Conservation (phyloP, 2,113 vertebrate genomes). For the Mustelus asterias region DNA sequence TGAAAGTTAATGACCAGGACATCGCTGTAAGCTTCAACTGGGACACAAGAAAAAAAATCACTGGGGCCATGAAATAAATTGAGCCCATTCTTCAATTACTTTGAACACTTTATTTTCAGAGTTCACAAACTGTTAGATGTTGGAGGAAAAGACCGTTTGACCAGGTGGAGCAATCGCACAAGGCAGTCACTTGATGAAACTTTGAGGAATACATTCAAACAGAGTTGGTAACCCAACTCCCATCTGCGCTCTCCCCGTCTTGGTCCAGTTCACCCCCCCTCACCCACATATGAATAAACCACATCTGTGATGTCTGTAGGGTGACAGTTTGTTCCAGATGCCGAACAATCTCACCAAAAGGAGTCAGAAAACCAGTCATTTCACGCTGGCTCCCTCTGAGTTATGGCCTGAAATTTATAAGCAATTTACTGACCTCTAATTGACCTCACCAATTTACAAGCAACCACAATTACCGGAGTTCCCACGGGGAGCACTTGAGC, state of each 20-base stretch:
- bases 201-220: background rate
- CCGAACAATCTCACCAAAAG: background rate
- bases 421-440: slow-evolving; percentile 28
- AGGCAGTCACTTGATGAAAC: background rate
- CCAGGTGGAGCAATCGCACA: background rate
- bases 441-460: slow-evolving; percentile 33
- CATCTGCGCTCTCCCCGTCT: background rate
- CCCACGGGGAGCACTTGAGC: background rate
- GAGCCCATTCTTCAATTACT: background rate
- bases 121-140: background rate
- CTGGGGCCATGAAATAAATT: background rate
- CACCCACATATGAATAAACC: background rate
- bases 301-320: too few species aligned
- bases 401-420: background rate
- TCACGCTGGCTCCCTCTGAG: background rate
- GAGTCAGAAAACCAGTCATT: background rate
- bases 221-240: background rate
- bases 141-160: background rate
- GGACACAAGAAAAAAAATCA: background rate
- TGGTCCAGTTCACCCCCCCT: background rate
- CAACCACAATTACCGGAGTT: slow-evolving; percentile 26
- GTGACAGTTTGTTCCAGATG: background rate
- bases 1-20: background rate
- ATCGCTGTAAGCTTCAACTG: background rate
- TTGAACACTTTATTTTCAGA: background rate